Evolutionary conservation across 2,888 invertebrate species (phyloP).

Genomic region (Xestia rhomboidea): DNA sequence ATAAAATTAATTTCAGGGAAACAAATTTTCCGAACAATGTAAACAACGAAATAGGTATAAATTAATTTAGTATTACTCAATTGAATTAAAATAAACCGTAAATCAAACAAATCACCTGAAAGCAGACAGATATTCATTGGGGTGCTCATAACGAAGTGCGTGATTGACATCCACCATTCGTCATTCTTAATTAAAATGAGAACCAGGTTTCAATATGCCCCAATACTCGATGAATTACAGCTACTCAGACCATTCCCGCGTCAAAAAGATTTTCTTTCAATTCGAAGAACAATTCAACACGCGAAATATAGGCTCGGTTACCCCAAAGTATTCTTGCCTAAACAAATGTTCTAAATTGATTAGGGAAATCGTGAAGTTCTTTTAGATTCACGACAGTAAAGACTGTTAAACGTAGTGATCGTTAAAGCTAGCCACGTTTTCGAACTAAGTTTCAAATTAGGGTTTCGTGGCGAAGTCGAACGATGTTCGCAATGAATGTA

Average conservation of each 20-base stretch:
- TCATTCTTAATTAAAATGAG: conserved; percentile 80
- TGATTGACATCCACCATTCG: conserved; percentile 80
- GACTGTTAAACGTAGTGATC: conserved; percentile 48
- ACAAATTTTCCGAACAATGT: background rate
- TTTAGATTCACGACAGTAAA: conserved; percentile 50
- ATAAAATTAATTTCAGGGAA: background rate
- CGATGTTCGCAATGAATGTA: conserved; percentile 53
- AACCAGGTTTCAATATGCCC: conserved; percentile 74
- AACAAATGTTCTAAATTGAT: conserved; percentile 56
- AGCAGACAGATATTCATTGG: conserved; percentile 63
- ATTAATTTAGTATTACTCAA: background rate
- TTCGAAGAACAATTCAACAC: conserved; percentile 61
- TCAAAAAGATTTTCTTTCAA: conserved; percentile 68
- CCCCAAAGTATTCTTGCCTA: conserved; percentile 38
- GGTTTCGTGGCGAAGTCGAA: conserved; percentile 56
- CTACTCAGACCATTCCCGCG: conserved; percentile 66
- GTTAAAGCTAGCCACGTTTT: conserved; percentile 64
- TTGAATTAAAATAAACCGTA: conserved; percentile 25
- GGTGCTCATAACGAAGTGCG: conserved; percentile 66
- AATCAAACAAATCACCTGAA: conserved; percentile 51
- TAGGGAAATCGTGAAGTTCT: conserved; percentile 48
- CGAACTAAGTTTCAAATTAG: conserved; percentile 64
- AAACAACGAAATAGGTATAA: background rate
- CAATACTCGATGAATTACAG: conserved; percentile 70
- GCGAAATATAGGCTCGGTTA: conserved; percentile 57